phyloP scores from a whole-genome alignment of 2,888 invertebrate genomes.

The Gymnoscelis rufifasciata region DNA sequence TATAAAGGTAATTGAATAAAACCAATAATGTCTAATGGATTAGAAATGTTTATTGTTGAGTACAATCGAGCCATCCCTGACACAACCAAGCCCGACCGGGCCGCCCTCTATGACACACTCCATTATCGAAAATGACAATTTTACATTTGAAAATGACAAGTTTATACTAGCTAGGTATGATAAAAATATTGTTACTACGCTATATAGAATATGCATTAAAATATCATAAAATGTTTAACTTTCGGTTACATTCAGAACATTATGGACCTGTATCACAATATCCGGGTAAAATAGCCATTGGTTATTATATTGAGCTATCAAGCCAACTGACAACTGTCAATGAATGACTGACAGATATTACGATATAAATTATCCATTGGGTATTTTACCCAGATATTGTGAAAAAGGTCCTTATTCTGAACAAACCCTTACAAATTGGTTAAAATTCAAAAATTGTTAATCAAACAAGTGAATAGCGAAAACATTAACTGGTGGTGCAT shows the following conservation, averaged over 20 bases:
- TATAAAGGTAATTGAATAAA: slow-evolving; percentile 40
- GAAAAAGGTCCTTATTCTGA: slow-evolving; percentile 36
- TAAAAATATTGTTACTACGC: slow-evolving; percentile 61
- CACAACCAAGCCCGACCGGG: slow-evolving; percentile 34
- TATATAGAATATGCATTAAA: slow-evolving; percentile 72
- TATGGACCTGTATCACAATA: no score
- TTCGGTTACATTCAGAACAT: slow-evolving; percentile 38
- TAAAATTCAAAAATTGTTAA: slow-evolving; percentile 57
- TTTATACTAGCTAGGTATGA: slow-evolving; percentile 50
- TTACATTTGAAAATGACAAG: slow-evolving; percentile 65
- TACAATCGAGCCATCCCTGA: slow-evolving; percentile 70
- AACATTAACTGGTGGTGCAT: slow-evolving; percentile 57
- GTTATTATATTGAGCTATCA: no score
- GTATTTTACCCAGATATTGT: no score
- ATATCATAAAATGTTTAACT: slow-evolving; percentile 45
- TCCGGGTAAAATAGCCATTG: no score
- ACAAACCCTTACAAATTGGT: slow-evolving; percentile 46
- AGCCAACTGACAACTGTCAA: no score
- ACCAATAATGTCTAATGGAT: slow-evolving; percentile 70
- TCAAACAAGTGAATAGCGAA: slow-evolving; percentile 54
- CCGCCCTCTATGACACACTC: slow-evolving; percentile 36
- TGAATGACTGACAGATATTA: no score
- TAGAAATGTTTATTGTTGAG: slow-evolving; percentile 78
- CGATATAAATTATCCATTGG: no score
- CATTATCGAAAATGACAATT: slow-evolving; percentile 54